Percentiles rank a stretch among this genome's conserved stretches.
These are phyloP conservation scores for Tauraco hartlaubi DNA, from an alignment of 2,797 vertebrate genomes.

Conservation along the genomic window DNA sequence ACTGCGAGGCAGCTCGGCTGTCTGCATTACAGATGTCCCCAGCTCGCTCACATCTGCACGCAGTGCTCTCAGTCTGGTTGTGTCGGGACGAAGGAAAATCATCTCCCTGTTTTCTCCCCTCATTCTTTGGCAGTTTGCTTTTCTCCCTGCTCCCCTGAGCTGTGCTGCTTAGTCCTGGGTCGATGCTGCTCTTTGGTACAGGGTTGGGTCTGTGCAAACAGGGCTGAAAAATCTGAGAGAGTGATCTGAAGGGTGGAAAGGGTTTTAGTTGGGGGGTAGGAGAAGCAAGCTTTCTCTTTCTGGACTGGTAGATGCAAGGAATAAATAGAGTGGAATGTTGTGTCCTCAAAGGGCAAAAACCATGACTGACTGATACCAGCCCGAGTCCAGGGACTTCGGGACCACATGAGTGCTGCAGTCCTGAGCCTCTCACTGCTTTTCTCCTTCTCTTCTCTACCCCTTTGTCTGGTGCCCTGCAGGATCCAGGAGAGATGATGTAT, in stretches of 20 bases:
- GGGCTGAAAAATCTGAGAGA: background rate
- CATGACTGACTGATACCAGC: background rate
- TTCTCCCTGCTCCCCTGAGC: background rate
- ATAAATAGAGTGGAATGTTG: background rate
- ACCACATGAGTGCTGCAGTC: background rate
- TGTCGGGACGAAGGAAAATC: background rate
- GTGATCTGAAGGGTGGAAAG: background rate
- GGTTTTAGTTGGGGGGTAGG: background rate
- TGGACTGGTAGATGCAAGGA: background rate
- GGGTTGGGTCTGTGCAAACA: background rate
- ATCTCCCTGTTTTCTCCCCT: background rate
- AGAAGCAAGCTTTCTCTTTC: background rate
- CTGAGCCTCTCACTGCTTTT: background rate
- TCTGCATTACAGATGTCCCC: background rate
- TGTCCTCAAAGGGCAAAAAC: background rate
- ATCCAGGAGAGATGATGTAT: background rate
- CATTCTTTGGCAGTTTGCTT: background rate
- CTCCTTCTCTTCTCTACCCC: background rate
- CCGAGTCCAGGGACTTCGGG: fast-evolving
- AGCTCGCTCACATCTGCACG: fast-evolving
- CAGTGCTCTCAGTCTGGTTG: background rate
- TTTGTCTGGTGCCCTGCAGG: background rate
- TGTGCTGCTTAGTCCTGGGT: background rate
- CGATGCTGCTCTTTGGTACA: background rate
- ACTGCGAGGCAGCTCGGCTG: fast-evolving